Conservation (phyloP, 2,113 vertebrate genomes). For the Sinocyclocheilus anophthalmus region DNA sequence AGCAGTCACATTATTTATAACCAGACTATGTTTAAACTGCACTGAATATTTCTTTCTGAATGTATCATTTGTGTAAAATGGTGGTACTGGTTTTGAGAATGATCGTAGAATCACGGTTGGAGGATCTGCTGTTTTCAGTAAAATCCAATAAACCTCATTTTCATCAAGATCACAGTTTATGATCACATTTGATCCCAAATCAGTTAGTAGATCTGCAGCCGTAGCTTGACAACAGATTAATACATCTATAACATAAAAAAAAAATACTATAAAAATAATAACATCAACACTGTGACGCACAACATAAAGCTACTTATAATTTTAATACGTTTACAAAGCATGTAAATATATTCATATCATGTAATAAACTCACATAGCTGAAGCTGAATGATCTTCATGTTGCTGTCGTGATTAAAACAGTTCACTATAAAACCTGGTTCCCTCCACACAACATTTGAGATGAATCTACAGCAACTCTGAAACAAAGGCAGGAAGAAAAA, state of each 20-base stretch:
- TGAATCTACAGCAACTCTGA: too few relatives aligned
- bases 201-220: background rate
- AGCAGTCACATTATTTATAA: background rate
- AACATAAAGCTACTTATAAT: background rate
- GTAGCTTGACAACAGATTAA: background rate
- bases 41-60: background rate
- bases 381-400: background rate
- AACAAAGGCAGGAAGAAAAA: background rate
- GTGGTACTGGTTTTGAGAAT: background rate
- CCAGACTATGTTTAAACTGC: background rate
- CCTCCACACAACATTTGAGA: too few relatives aligned
- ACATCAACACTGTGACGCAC: background rate
- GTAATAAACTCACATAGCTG: slow-evolving; percentile 1
- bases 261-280: background rate
- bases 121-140: too few relatives aligned
- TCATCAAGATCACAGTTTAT: too few relatives aligned
- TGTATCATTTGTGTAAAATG: too few relatives aligned
- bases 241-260: background rate
- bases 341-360: background rate
- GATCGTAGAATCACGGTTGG: background rate
- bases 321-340: too few relatives aligned
- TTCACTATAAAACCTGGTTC: background rate
- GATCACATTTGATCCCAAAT: too few relatives aligned
- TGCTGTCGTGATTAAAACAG: background rate
- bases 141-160: too few relatives aligned